Base-by-base conservation (phyloP, 2,113 vertebrate genomes). In the Ceyx melanurus region DNA sequence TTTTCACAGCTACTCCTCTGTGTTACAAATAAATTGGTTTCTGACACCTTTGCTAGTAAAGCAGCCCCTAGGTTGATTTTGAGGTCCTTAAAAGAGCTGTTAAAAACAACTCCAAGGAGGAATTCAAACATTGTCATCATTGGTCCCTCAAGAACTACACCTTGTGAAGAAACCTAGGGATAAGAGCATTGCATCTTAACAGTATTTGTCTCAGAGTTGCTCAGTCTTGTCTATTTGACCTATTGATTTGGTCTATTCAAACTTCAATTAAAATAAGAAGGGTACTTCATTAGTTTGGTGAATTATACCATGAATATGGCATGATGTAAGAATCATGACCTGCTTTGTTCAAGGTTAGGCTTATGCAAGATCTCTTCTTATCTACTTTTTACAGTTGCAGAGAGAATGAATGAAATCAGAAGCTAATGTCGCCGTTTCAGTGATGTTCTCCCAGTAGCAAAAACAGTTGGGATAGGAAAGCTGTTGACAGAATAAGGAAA, bases 11-110 rank as follows among this genome's bases (percentile, higher is more conserved):
- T 73, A 6, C 50, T 82, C 66, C 67, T 83, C 58, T 17, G 51
- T 82, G 77, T 28, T 82, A 81, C 74, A 83, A 70, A 66, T 42
- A 93, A 94, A 92, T 88, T 88, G 37, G 13, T 64, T 91, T 86
- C 74, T 88, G 90, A 90, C 72, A 89, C 42, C 15, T 93, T 35
- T 66, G 61, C 33, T 84, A 22, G 56, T 35, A 77, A 76, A 88
- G 51, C 1, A 77, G 53, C 35, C 61, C 54, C 64, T 48, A 61
- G 57, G 48, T 82, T 64, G 65, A 45, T 23, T 50, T 13, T 74
- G 14, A 81, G 70, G 35, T 40, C 60, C 61, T 93, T 31, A 28
- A 20, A 51, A 67, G 43, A 77, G 80, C 48, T 88, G 73, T 82
- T 85, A 82, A 62, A 83, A 81, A 40, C 60, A 83, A 29, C 46